Evolutionary conservation across 2,113 vertebrate genomes (phyloP), one percentile per base, ranked within the genome.

Genomic region (Phainopepla nitens): DNA sequence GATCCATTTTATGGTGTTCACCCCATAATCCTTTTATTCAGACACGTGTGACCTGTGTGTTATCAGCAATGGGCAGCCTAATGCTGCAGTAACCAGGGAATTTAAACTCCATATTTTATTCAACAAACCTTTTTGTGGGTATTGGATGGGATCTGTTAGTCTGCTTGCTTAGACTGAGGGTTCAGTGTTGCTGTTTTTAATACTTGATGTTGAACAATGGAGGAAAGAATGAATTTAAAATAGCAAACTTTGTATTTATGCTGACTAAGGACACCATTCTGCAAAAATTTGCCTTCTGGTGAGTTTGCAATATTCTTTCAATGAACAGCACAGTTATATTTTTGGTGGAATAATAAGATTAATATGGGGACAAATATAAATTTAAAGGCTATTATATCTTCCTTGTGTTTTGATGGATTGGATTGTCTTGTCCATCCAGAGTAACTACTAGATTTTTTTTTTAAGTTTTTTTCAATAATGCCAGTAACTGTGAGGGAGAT

Each of bases 11-110:
- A 23, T 66, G 53, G 31, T 78, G 51, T 83, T 95, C 61, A 53
- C 42, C 24, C 36, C 17, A 15, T 84, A 94, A 93, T 91, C 72
- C 56, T 70, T 89, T 81, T 62, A 64, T 87, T 95, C 76, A 65
- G 33, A 41, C 62, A 47, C 1, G 5, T 20, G 31, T 65, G 85
- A 83, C 80, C 91, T 86, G 0, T 39, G 68, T 2, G 42, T 94
- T 93, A 94, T 91, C 85, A 89, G 72, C 91, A 92, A 13, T 47
- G 69, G 93, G 71, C 93, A 94, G 76, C 82, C 89, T 81, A 89
- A 81, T 0, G 0, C 33, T 82, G 79, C 72, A 62, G 69, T 39
- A 79, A 70, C 22, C 51, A 45, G 36, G 41, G 69, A 91, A 89
- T 92, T 90, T n/a, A 84, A 92, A 93, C 56, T 62, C 73, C 39